A percentile compares a stretch with the other conserved stretches of the same genome.
phyloP scores from a whole-genome alignment of 1,140 invertebrate genomes.

The Megalopta genalis region DNA sequence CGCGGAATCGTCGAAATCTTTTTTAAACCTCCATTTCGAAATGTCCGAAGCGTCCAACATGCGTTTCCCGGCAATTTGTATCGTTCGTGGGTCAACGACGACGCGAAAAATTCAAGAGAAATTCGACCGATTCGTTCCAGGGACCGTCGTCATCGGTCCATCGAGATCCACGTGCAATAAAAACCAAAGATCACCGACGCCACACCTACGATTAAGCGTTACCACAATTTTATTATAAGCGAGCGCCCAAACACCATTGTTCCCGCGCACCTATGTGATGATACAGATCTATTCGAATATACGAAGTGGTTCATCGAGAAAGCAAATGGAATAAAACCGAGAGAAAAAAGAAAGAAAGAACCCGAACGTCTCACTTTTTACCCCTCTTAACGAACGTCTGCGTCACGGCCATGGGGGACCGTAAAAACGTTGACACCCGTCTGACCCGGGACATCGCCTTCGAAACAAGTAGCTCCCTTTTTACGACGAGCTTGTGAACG shows the following conservation, averaged over 20 bases:
- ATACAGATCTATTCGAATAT: slow-evolving; percentile 40
- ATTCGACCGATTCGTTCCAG: neutral
- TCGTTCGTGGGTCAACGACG: too few relatives aligned
- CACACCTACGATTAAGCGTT: slow-evolving; percentile 11
- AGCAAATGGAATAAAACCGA: slow-evolving; percentile 4
- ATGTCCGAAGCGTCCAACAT: neutral
- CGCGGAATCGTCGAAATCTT: neutral
- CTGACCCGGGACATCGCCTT: slow-evolving; percentile 17
- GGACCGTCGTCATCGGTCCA: neutral
- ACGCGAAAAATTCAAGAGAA: too few relatives aligned
- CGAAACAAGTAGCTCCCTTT: slow-evolving; percentile 34
- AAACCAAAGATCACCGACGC: slow-evolving; percentile 3
- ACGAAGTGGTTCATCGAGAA: slow-evolving; percentile 38
- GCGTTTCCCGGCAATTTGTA: neutral
- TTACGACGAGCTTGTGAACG: neutral
- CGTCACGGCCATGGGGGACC: slow-evolving; percentile 20
- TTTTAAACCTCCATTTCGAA: neutral
- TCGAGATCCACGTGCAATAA: slow-evolving; percentile 21
- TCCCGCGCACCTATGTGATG: slow-evolving; percentile 34
- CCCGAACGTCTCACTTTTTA: slow-evolving; percentile 28
- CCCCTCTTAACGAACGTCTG: slow-evolving; percentile 24
- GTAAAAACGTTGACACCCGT: slow-evolving; percentile 39
- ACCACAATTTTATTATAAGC: slow-evolving; percentile 18
- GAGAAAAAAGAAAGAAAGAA: neutral
- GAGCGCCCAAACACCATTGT: slow-evolving; percentile 20